Conservation (phyloP, 2,888 invertebrate species). For the Metacarcinus magister region DNA sequence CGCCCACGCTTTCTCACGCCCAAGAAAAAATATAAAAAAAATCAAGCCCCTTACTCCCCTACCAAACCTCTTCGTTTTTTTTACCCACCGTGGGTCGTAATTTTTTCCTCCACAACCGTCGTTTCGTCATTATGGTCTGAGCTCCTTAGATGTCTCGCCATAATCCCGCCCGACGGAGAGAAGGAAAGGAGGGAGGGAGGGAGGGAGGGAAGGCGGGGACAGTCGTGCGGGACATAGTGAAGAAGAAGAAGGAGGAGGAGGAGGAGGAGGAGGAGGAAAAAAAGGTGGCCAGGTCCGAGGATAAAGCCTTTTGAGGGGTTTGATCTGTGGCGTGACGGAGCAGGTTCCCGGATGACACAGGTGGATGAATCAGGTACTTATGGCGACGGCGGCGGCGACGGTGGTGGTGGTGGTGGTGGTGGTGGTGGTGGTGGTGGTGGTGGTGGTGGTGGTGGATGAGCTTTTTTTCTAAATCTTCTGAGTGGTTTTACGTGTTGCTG, state of each 20-base stretch:
- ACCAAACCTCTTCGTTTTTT: conserved; percentile 31
- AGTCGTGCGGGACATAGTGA: not conserved
- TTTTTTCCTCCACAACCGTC: conserved; percentile 44
- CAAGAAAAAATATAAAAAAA: not conserved
- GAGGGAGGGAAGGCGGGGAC: not conserved
- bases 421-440: not conserved
- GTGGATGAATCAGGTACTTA: conserved; percentile 30
- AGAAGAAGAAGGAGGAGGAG: not conserved
- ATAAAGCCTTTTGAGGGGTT: conserved; percentile 44
- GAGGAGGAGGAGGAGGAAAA: conserved; percentile 35
- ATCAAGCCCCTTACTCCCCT: not conserved
- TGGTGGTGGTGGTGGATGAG: not conserved
- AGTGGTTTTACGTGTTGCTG: not conserved
- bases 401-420: not conserved
- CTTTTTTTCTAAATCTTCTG: not conserved
- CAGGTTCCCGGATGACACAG: conserved; percentile 45
- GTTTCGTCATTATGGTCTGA: conserved; percentile 45
- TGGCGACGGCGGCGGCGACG: not conserved
- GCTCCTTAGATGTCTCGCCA: conserved; percentile 19
- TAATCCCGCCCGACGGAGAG: conserved; percentile 39
- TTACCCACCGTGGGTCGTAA: conserved; percentile 1
- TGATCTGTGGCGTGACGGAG: conserved; percentile 45
- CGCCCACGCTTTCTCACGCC: conserved; percentile 43
- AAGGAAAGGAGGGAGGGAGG: not conserved
- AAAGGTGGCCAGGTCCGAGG: conserved; percentile 39